Evolutionary conservation across 2,888 invertebrate genomes (phyloP), one percentile per base, ranked within the genome.

Genomic region (Parnassius glacialis): DNA sequence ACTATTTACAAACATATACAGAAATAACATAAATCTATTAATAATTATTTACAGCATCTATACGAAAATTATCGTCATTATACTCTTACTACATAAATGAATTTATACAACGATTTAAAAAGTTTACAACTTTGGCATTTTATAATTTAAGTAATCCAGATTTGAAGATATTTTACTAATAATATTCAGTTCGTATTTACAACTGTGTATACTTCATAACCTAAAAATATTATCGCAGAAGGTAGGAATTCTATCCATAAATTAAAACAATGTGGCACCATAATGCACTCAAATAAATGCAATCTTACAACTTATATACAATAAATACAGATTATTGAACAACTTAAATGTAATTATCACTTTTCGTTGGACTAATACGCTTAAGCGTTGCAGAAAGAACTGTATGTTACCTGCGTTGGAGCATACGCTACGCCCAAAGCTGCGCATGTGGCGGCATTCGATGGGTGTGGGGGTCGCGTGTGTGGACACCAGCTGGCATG

Each of bases 361-460:
- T 82, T 85, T 84, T 62, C 42, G 79, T 89, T 87, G 89, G 90
- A 90, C 91, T 91, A 91, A 90, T 83, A 90, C 89, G 89, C 87
- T 90, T 87, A 87, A 87, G 90, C 88, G 89, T 87, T 85, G 87
- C 87, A 88, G 86, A 82, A 83, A 74, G 67, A 70, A 78, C 80
- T 78, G 79, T 41, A 78, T 78, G 83, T 93, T 92, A 93, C 93
- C 93, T 93, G 93, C 92, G 93, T 90, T 92, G 93, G 80, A 93
- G 92, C 92, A 94, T 93, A 92, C 94, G 94, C 95, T 95, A 95
- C 93, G 95, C 95, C 95, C 95, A 95, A 83, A 95, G 92, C 77
- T 95, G 94, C 89, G 95, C 95, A 78, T 93, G 93, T 79, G 92
- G 90, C 74, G 93, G 90, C 88, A 94, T 85, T 75, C 93, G 93